phyloP scores from a whole-genome alignment of 2,797 vertebrate species.

The Cyclopterus lumpus region DNA sequence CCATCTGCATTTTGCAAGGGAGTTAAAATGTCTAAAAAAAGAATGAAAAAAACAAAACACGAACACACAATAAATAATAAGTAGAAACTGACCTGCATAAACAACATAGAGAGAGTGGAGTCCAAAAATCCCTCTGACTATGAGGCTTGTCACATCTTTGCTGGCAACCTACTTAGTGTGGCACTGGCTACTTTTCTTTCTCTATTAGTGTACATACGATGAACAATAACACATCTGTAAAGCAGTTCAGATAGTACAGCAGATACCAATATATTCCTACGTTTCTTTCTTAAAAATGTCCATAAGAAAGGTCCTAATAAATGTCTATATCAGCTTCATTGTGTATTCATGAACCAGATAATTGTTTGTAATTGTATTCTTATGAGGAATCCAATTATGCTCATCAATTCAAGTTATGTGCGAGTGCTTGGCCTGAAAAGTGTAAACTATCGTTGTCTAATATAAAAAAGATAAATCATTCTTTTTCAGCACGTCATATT shows the following conservation, averaged over 20 bases:
- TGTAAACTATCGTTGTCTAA: not conserved
- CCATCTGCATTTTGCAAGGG: conserved; percentile 31
- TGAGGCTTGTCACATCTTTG: conserved; percentile 17
- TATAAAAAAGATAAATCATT: no score
- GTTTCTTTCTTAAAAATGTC: not conserved
- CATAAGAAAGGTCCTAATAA: not conserved
- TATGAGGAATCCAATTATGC: no score
- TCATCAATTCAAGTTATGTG: no score
- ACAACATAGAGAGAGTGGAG: conserved; percentile 12
- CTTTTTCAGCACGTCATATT: not conserved
- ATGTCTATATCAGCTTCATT: not conserved
- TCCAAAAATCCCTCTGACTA: conserved; percentile 14
- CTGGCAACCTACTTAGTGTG: conserved; percentile 13
- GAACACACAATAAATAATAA: conserved; percentile 9
- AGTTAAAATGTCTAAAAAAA: conserved; percentile 18
- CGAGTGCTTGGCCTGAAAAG: not conserved
- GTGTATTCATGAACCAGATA: no score
- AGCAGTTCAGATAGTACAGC: not conserved
- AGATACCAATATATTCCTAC: not conserved
- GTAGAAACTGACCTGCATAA: conserved; percentile 11
- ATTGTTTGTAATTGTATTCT: no score
- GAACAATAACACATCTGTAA: conserved; percentile 26
- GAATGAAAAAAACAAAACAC: not conserved
- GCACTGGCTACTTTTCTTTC: conserved; percentile 8
- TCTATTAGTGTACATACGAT: not conserved